phyloP scores from a whole-genome alignment of 2,113 vertebrate genomes.

The Toxostoma redivivum region DNA sequence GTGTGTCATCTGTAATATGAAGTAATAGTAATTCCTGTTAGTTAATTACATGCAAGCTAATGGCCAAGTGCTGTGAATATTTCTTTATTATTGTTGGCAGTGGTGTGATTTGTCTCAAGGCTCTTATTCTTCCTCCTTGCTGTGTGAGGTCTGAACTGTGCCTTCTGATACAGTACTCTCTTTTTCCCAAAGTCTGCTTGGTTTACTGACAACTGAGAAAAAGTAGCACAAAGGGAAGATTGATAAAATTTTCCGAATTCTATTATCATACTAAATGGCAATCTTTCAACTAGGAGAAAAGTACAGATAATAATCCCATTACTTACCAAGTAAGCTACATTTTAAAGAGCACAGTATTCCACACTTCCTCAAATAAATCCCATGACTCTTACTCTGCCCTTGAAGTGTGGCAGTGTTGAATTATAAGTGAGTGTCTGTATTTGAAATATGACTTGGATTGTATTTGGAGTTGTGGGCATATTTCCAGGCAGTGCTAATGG shows the following conservation, averaged over 20 bases:
- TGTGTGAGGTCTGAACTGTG: background rate
- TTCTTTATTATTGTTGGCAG: background rate
- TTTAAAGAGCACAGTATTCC: background rate
- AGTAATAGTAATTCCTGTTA: background rate
- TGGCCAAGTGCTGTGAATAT: background rate
- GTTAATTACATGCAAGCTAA: background rate
- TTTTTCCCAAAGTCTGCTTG: background rate
- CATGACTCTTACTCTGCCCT: background rate
- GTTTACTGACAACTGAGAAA: background rate
- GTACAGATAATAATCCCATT: background rate
- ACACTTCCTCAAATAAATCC: background rate
- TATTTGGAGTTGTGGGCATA: slow-evolving; percentile 1
- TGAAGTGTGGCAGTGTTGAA: slow-evolving; percentile 16
- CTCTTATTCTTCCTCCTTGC: background rate
- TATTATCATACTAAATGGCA: background rate
- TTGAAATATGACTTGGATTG: slow-evolving; percentile 40
- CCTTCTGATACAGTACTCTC: background rate
- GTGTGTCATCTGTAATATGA: background rate
- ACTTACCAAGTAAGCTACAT: background rate
- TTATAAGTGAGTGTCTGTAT: background rate
- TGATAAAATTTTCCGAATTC: background rate
- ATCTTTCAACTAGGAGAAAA: background rate
- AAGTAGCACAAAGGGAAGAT: background rate
- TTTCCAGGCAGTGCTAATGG: background rate
- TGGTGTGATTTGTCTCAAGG: background rate